Evolutionary conservation across 2,113 vertebrate genomes (phyloP).

Genomic region (Myotis brandtii): DNA sequence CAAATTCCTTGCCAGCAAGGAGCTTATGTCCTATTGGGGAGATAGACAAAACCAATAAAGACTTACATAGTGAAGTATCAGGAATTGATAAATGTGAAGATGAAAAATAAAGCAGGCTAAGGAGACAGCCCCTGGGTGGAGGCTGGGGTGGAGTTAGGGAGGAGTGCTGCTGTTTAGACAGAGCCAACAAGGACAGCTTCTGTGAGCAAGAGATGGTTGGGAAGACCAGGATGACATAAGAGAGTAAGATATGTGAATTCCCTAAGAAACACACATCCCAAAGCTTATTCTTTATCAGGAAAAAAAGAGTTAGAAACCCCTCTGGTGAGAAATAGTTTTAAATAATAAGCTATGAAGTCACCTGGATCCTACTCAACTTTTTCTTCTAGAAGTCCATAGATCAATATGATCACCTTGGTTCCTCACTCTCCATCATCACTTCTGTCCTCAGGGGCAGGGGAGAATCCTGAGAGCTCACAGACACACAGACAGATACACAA

Average conservation of each 20-base stretch:
- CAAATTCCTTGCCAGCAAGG: neutral
- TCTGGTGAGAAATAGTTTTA: neutral
- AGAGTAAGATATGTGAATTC: neutral
- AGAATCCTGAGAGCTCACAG: neutral
- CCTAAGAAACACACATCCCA: neutral
- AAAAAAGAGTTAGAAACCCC: neutral
- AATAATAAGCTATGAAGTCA: neutral
- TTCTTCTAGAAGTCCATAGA: neutral
- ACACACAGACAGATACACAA: neutral
- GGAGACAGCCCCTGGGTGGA: neutral
- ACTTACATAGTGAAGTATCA: neutral
- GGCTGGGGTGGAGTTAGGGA: neutral
- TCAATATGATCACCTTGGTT: neutral
- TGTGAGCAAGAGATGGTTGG: neutral
- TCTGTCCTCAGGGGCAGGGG: neutral
- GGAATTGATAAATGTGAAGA: neutral
- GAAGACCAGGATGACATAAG: neutral
- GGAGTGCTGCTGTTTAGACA: neutral
- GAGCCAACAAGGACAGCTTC: neutral
- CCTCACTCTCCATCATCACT: neutral
- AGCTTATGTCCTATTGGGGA: neutral
- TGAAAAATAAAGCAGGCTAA: neutral
- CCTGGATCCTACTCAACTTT: neutral
- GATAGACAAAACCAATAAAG: neutral
- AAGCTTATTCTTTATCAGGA: neutral